These are phyloP conservation scores for Percina caprodes DNA, from an alignment of 2,113 vertebrate species.

Conservation along the genomic window DNA sequence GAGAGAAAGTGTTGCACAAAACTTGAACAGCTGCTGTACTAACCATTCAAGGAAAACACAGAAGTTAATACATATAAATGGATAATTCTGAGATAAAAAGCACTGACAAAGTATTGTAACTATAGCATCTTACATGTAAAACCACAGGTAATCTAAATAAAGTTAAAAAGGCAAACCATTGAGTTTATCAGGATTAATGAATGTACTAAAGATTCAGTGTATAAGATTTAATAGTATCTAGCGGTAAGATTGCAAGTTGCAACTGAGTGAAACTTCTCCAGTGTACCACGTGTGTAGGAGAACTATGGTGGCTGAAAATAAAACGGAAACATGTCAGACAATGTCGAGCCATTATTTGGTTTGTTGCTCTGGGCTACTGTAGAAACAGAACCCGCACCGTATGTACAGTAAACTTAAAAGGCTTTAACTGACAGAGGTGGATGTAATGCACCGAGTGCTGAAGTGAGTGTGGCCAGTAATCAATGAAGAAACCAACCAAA, in stretches of 20 bases:
- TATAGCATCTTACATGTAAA: not conserved
- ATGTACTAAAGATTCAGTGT: not conserved
- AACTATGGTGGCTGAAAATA: too few relatives aligned
- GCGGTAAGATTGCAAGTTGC: too few relatives aligned
- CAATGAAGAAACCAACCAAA: not conserved
- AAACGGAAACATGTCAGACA: too few relatives aligned
- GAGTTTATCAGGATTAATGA: not conserved
- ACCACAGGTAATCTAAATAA: not conserved
- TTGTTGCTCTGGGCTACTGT: too few relatives aligned
- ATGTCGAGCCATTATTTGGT: too few relatives aligned
- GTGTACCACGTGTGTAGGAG: too few relatives aligned
- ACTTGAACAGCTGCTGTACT: not conserved
- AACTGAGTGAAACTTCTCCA: too few relatives aligned
- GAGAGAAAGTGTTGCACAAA: not conserved
- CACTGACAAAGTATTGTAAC: not conserved
- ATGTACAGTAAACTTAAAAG: too few relatives aligned
- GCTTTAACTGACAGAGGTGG: not conserved
- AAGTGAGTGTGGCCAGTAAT: conserved; percentile 11
- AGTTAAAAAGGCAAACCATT: conserved; percentile 9
- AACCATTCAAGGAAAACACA: not conserved
- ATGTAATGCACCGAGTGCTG: not conserved
- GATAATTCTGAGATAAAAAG: not conserved
- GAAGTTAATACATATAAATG: not conserved
- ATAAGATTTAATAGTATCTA: too few relatives aligned
- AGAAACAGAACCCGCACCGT: too few relatives aligned